phyloP scores from a whole-genome alignment of 2,888 invertebrate species.

The Serripes groenlandicus region DNA sequence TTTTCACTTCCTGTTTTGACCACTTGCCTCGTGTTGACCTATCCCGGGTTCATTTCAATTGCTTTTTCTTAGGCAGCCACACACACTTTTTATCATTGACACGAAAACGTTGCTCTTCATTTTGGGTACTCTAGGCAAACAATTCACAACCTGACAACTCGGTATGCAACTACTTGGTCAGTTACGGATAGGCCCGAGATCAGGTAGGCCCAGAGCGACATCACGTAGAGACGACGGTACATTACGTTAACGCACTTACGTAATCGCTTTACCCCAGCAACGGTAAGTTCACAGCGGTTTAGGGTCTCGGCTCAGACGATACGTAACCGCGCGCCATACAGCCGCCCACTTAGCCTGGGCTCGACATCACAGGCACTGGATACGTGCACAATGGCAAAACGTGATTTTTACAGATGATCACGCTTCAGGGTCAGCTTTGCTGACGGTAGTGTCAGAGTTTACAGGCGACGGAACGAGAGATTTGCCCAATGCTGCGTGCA shows the following conservation, averaged over 20 bases:
- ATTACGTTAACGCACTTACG: conserved; percentile 11
- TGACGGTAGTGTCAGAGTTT: conserved; percentile 19
- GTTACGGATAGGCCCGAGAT: conserved; percentile 9
- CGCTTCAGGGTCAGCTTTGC: conserved; percentile 23
- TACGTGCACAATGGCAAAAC: background rate
- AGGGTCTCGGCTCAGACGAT: conserved; percentile 16
- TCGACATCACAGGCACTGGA: conserved; percentile 14
- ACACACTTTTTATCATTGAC: conserved; percentile 23
- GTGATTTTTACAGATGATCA: conserved; percentile 13
- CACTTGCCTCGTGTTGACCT: background rate
- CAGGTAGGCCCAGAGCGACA: conserved; percentile 7
- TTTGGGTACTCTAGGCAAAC: conserved; percentile 24
- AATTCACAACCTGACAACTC: conserved; percentile 13
- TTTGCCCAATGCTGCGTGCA: conserved; percentile 15
- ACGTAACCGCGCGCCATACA: conserved; percentile 11
- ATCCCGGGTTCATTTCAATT: conserved; percentile 14
- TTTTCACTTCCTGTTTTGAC: conserved; percentile 2
- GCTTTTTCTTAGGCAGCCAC: conserved; percentile 2
- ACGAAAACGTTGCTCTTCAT: conserved; percentile 33
- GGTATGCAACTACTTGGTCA: conserved; percentile 10
- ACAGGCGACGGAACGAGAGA: conserved; percentile 9
- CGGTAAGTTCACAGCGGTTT: conserved; percentile 10
- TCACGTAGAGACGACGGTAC: conserved; percentile 10
- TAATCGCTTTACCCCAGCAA: conserved; percentile 22
- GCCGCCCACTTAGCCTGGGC: conserved; percentile 16